Evolutionary conservation across 2,113 vertebrate species (phyloP), one percentile per base, ranked within the genome.

Genomic region (Hippocampus mohnikei): DNA sequence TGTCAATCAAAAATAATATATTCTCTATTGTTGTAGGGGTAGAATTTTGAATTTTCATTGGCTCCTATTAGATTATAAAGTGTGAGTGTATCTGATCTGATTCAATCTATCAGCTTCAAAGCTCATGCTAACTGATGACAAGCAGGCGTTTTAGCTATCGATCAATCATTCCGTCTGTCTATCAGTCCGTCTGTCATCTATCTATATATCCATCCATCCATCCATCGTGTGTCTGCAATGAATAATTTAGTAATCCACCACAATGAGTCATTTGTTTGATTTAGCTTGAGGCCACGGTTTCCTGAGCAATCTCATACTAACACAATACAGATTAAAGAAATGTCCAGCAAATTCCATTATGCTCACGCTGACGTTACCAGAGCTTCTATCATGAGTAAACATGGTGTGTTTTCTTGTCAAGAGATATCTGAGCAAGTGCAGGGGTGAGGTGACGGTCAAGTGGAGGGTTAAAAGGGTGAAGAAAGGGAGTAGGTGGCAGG

Each of bases 381-480:
- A 44, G 62, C 68, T 40, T 73, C 72, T 41, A 58, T 75, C 75
- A 72, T 48, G 50, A 71, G 56, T 21, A 48, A 58, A 65, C 72
- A 73, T 81, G 60, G 77, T 68, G 72, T 82, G 81, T 84, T 79
- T 55, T 72, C 52, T 50, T 67, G 71, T 82, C 82, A 82, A 84
- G 79, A 76, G 81, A 80, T 75, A 82, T 81, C 72, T 50, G 77
- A 66, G 40, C 13, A 73, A 71, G 62, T 71, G 78, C 72, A 25
- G 71, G 76, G 87, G 77, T 84, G 75, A 88, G 83, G 84, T 50
- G 64, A 83, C 64, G 81, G 84, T 85, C 74, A 84, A 76, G 70
- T 53, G 21, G 75, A 64, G 69, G 81, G 76, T 81, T 69, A 73
- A 72, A 78, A 72, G 78, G 53, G 69, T 78, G 67, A 73, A n/a